A percentile compares a stretch with the other conserved stretches of the same genome.
These are phyloP conservation scores for Platynereis dumerilii DNA, from an alignment of 2,888 invertebrate species.

Conservation along the genomic window DNA sequence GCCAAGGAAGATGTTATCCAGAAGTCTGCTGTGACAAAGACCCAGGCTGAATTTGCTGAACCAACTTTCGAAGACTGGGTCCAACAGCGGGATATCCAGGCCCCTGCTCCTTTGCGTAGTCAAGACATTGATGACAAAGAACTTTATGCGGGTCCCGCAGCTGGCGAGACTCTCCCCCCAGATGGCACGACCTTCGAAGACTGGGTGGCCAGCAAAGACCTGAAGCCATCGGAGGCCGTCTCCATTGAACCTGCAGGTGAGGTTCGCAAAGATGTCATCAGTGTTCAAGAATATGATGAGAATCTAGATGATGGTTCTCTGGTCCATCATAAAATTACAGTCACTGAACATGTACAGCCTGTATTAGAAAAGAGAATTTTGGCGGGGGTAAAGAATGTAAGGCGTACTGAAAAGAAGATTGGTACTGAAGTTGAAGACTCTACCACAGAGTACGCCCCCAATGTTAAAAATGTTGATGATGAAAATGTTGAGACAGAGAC, in stretches of 20 bases:
- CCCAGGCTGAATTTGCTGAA: conserved; percentile 1
- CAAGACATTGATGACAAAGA: too few species aligned
- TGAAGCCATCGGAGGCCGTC: conserved; percentile 8
- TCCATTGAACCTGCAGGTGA: too few species aligned
- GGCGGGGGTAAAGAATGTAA: conserved; percentile 16
- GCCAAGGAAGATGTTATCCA: too few species aligned
- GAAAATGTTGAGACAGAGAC: conserved; percentile 5
- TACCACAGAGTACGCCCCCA: conserved; percentile 20
- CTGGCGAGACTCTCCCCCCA: background rate
- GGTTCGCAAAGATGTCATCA: background rate
- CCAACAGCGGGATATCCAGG: background rate
- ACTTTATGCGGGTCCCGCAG: too few species aligned
- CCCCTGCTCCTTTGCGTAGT: too few species aligned
- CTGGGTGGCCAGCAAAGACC: conserved; percentile 9
- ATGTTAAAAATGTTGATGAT: conserved; percentile 17
- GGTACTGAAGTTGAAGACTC: conserved; percentile 27
- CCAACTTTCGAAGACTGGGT: conserved; percentile 14
- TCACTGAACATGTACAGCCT: conserved; percentile 18
- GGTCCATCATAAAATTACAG: conserved; percentile 13
- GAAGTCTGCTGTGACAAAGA: background rate
- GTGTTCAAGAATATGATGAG: conserved; percentile 23
- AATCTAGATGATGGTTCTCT: conserved; percentile 19
- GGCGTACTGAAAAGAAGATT: conserved; percentile 11
- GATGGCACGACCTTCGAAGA: conserved; percentile 14
- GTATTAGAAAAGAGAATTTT: conserved; percentile 14